These are phyloP conservation scores for Ophiothrix spiculata DNA, from an alignment of 35 echinoderm and acorn worm species.

Conservation along the genomic window DNA sequence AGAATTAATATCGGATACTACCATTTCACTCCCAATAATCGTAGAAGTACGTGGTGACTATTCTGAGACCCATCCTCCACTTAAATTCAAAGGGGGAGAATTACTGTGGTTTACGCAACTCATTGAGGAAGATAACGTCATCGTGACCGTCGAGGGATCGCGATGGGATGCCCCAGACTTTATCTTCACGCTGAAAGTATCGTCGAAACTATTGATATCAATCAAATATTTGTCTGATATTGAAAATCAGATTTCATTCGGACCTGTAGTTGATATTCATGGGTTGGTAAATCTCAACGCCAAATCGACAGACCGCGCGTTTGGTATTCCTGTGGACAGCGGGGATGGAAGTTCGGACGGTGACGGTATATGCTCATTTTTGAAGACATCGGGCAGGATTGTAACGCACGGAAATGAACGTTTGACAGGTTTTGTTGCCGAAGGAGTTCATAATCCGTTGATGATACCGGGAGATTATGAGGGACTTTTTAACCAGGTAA, in stretches of 20 bases:
- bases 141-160: not conserved
- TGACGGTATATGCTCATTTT: not conserved
- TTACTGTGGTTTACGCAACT: not conserved
- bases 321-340: not conserved
- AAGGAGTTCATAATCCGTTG: not conserved
- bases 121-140: not conserved
- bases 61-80: not conserved
- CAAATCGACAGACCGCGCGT: not conserved
- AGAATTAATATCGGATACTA: not conserved
- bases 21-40: not conserved
- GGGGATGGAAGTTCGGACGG: too few species aligned
- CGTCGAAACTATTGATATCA: not conserved
- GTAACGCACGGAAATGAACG: not conserved
- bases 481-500: not conserved
- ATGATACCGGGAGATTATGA: not conserved
- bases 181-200: not conserved
- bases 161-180: not conserved
- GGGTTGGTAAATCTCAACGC: not conserved
- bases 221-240: not conserved
- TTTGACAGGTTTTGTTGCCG: not conserved
- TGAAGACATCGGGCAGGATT: not conserved
- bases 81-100: not conserved
- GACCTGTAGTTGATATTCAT: not conserved
- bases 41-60: not conserved
- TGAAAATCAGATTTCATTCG: not conserved